Evolutionary conservation across 2,113 vertebrate genomes (phyloP).

Genomic region (Hucho hucho): DNA sequence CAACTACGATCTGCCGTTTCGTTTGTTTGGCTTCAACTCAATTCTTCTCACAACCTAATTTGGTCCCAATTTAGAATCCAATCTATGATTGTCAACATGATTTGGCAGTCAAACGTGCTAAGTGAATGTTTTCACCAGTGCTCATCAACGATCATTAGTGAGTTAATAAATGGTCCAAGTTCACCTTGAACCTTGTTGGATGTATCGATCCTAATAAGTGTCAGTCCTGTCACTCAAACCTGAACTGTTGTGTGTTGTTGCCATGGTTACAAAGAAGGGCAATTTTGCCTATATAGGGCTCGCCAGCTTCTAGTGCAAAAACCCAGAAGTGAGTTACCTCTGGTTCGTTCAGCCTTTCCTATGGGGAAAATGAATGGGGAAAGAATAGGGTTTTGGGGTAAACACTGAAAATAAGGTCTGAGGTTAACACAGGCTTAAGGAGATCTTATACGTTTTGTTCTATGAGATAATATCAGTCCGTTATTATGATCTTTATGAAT

Average conservation of each 20-base stretch:
- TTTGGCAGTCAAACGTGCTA: constrained; percentile 47
- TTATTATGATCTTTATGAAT: no score
- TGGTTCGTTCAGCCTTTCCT: no score
- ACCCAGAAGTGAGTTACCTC: no score
- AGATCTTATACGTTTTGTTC: no score
- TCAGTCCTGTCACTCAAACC: constrained; percentile 39
- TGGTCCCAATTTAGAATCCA: constrained; percentile 49
- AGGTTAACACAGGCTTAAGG: no score
- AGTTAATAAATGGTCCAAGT: constrained; percentile 57
- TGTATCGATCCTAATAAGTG: constrained; percentile 42
- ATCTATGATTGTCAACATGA: constrained; percentile 55
- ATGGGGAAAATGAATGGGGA: no score
- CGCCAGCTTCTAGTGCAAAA: no score
- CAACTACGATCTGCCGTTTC: constrained; percentile 13
- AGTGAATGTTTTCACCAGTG: constrained; percentile 50
- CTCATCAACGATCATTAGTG: constrained; percentile 57
- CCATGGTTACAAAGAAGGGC: constrained; percentile 31
- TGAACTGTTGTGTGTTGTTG: constrained; percentile 19
- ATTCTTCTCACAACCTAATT: constrained; percentile 19
- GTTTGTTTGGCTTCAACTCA: constrained; percentile 38
- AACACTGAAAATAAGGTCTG: no score
- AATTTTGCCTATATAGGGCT: constrained; percentile 23
- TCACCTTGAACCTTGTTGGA: constrained; percentile 60
- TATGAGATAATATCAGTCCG: no score
- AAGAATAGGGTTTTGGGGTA: no score